phyloP scores from a whole-genome alignment of 35 echinoderm and acorn worm genomes.

The Acanthaster planci region DNA sequence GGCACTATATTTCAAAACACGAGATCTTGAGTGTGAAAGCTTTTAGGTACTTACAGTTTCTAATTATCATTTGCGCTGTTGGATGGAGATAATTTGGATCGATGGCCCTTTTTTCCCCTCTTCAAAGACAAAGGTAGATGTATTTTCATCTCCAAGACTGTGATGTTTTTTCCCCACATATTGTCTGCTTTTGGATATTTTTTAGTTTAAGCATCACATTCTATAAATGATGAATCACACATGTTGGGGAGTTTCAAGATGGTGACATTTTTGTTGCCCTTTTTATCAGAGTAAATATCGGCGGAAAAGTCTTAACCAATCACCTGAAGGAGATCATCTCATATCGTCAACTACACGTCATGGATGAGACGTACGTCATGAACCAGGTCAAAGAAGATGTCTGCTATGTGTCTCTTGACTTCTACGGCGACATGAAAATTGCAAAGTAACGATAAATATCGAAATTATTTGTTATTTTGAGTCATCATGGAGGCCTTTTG shows the following conservation, averaged over 20 bases:
- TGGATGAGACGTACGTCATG: constrained; percentile 98
- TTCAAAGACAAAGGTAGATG: no score
- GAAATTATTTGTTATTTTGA: no score
- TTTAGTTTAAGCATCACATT: not conserved
- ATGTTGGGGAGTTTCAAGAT: constrained; percentile 1
- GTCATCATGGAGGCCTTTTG: no score
- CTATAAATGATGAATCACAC: not conserved
- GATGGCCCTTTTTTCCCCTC: no score
- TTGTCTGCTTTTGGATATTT: no score
- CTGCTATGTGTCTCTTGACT: constrained; percentile 87
- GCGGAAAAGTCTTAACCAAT: constrained; percentile 93
- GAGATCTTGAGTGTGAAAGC: no score
- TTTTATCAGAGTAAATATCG: constrained; percentile 78
- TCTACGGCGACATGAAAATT: constrained; percentile 90
- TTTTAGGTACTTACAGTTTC: no score
- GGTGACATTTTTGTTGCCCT: not conserved
- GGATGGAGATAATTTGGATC: no score
- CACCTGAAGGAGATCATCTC: constrained; percentile 97
- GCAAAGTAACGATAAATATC: constrained; percentile 59
- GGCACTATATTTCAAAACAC: no score
- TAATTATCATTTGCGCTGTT: no score
- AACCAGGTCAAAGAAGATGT: constrained; percentile 98
- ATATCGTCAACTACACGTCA: constrained; percentile 95
- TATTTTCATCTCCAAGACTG: no score
- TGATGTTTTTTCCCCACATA: no score